These are phyloP conservation scores for Heterocephalus glaber DNA, from an alignment of 2,113 vertebrate genomes.

Conservation along the genomic window DNA sequence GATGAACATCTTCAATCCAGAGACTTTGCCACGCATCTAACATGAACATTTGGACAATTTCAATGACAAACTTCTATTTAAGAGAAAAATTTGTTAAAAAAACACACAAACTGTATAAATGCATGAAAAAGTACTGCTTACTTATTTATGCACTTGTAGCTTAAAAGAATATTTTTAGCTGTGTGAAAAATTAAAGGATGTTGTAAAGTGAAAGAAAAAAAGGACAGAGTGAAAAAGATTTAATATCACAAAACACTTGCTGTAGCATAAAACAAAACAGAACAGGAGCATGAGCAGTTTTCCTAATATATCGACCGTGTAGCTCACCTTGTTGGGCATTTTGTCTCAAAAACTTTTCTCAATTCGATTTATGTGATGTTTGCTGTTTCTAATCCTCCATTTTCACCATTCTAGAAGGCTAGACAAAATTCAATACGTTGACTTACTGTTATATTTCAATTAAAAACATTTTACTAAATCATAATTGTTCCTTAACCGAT, in stretches of 20 bases:
- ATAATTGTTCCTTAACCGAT: slow-evolving; percentile 54
- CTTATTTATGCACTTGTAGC: not conserved
- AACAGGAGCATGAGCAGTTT: not conserved
- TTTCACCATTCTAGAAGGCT: not conserved
- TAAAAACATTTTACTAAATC: not conserved
- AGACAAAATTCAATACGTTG: not conserved
- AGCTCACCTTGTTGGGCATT: not conserved
- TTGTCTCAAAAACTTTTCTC: slow-evolving; percentile 47
- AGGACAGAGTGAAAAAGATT: not conserved
- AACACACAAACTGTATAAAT: not conserved
- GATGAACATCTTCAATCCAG: not conserved
- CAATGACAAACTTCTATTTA: not conserved
- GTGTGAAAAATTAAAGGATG: not conserved
- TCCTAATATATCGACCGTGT: not conserved
- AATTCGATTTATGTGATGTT: not conserved
- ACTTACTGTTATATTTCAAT: slow-evolving; percentile 49
- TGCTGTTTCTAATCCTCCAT: not conserved
- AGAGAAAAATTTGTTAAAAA: slow-evolving; percentile 3
- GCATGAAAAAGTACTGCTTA: not conserved
- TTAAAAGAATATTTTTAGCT: not conserved
- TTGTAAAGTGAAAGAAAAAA: not conserved
- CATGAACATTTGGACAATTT: not conserved
- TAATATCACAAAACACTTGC: rapidly evolving
- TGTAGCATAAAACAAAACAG: rapidly evolving
- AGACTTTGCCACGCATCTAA: not conserved